phyloP scores from a whole-genome alignment of 2,113 vertebrate genomes.

The Nanorana parkeri region DNA sequence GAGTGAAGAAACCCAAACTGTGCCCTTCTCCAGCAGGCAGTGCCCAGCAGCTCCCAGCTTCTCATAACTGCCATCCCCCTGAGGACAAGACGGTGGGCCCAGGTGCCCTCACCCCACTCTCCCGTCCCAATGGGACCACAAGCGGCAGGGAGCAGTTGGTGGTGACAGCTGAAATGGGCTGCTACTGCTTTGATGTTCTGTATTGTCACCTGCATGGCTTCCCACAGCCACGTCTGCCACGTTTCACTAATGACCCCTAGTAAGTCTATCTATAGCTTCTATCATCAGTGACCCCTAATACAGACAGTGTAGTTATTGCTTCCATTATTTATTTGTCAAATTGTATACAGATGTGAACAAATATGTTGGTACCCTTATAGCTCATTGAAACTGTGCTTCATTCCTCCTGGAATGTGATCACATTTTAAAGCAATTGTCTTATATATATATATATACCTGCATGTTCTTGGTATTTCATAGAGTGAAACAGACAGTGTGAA shows the following conservation, averaged over 20 bases:
- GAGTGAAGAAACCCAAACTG: conserved; percentile 84
- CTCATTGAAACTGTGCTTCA: no score
- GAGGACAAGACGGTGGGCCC: conserved; percentile 79
- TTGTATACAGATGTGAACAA: no score
- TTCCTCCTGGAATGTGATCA: no score
- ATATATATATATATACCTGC: no score
- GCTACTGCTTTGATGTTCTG: conserved; percentile 86
- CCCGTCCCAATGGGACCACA: conserved; percentile 81
- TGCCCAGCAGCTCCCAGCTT: conserved; percentile 63
- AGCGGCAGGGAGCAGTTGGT: conserved; percentile 81
- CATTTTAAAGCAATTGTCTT: no score
- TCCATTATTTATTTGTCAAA: no score
- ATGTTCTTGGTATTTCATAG: no score
- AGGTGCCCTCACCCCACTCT: conserved; percentile 80
- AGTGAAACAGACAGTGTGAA: no score
- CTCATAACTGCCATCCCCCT: conserved; percentile 84
- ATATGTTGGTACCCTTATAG: no score
- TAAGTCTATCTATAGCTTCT: conserved; percentile 68
- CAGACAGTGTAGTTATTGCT: no score
- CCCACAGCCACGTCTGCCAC: conserved; percentile 82
- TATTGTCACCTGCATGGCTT: conserved; percentile 87
- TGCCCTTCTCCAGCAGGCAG: conserved; percentile 61
- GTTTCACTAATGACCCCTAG: conserved; percentile 87
- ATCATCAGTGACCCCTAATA: no score
- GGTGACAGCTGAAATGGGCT: conserved; percentile 87